Evolutionary conservation across 1,140 invertebrate genomes (phyloP), one percentile per base, ranked within the genome.

Genomic region (Drosophila melanica): DNA sequence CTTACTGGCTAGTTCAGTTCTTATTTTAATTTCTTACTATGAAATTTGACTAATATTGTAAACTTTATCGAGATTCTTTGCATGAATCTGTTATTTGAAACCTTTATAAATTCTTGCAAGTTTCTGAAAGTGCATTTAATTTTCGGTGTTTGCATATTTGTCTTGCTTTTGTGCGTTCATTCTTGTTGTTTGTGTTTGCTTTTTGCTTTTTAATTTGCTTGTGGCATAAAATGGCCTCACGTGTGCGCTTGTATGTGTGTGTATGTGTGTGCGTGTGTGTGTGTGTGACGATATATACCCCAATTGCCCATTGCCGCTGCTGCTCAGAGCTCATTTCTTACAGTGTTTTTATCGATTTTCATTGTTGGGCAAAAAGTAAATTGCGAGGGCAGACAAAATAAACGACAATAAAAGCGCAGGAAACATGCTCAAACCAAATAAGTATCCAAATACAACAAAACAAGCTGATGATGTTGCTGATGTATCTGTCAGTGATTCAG

Each of bases 291-390:
- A 18, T 45, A 11, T 18, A 8, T 45, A 5, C n/a, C n/a, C 6
- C 6, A n/a, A 41, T 14, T 41, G 37, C 11, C 37, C 4, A 11
- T 44, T 47, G 10, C 50, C 16, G 33, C 37, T 41, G 20, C 5
- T 35, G 39, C 39, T 66, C 18, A 12, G 37, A n/a, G 41, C 37
- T 44, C 27, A 41, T 68, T 66, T 53, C 12, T 63, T 47, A 53
- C 45, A 33, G 41, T 54, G 59, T 47, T 68, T 65, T 57, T 65
- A 71, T 78, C 72, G 72, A 75, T 75, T 78, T 78, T 75, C 45
- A 58, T 54, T 64, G 65, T 70, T 47, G 41, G 14, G 47, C 45
- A 42, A 35, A 47, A 58, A 45, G 64, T 50, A 58, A 57, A 66
- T 58, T 58, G 63, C 45, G 47, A 41, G 47, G 23, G 53, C 44